These are phyloP conservation scores for Semibalanus balanoides DNA, from an alignment of 1,140 invertebrate genomes.

Conservation along the genomic window DNA sequence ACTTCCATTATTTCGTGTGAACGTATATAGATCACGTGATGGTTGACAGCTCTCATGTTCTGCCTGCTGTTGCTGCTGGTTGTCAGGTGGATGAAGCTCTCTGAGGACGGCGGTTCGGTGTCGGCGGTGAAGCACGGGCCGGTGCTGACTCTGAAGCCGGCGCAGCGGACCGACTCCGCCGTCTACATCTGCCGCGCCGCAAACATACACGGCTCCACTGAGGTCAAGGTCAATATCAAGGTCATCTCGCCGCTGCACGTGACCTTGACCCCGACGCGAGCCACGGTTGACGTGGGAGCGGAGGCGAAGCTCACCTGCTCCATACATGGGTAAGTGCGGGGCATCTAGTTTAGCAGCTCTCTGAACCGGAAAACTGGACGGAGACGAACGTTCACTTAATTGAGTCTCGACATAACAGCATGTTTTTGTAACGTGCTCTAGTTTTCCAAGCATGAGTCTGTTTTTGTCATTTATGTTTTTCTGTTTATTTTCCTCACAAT, in stretches of 20 bases:
- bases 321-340: neutral
- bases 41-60: too few species aligned
- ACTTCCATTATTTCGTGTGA: too few species aligned
- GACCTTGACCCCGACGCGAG: neutral
- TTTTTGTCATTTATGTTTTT: too few species aligned
- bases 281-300: neutral
- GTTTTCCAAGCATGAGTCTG: too few species aligned
- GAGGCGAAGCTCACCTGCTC: neutral
- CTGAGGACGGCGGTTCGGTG: neutral
- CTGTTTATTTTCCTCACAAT: too few species aligned
- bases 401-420: too few species aligned
- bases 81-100: neutral
- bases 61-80: too few species aligned
- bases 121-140: slow-evolving; percentile 8
- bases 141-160: slow-evolving; percentile 26
- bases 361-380: too few species aligned
- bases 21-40: too few species aligned
- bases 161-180: slow-evolving; percentile 30
- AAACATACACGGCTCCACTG: slow-evolving; percentile 29
- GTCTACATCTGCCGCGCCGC: slow-evolving; percentile 33
- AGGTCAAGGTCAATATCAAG: neutral
- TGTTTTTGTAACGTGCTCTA: too few species aligned
- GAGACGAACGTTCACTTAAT: too few species aligned
- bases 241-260: neutral
- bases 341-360: too few species aligned